These are phyloP conservation scores for Henricia sp. DNA, from an alignment of 53 echinoderm and acorn worm genomes.

Conservation along the genomic window DNA sequence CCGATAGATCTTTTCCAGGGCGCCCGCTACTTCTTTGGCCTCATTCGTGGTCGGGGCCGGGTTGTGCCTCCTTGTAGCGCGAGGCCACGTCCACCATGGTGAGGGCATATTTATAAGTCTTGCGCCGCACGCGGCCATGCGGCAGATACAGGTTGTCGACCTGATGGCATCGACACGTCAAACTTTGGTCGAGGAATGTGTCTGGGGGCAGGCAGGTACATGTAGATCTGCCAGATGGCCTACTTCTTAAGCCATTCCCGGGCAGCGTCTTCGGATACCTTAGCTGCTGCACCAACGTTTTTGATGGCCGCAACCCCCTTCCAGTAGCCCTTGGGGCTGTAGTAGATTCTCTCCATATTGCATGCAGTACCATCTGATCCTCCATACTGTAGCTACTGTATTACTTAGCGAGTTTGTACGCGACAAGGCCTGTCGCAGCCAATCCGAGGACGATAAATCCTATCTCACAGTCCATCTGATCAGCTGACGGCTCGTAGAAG, in stretches of 20 bases:
- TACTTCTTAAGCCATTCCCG: constrained; percentile 16
- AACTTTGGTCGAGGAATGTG: neutral
- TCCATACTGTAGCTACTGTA: too few species aligned
- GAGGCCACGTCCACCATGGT: too few species aligned
- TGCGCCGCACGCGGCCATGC: too few species aligned
- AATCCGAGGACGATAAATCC: constrained; percentile 1
- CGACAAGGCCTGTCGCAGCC: neutral
- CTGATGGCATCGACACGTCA: too few species aligned
- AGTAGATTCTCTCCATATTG: too few species aligned
- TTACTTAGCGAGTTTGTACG: constrained; percentile 12
- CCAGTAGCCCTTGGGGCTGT: constrained; percentile 34
- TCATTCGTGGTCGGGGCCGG: too few species aligned
- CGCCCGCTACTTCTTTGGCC: too few species aligned
- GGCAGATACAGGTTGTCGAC: too few species aligned
- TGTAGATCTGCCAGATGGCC: neutral
- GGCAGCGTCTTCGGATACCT: constrained; percentile 25
- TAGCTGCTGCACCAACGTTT: neutral
- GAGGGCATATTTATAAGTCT: too few species aligned
- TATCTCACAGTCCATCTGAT: constrained; percentile 4
- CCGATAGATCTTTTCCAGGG: too few species aligned
- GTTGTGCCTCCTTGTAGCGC: too few species aligned
- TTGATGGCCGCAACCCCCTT: constrained; percentile 34
- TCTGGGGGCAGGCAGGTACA: neutral
- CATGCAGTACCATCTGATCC: too few species aligned
- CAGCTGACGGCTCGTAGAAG: constrained; percentile 11